Conservation (phyloP, 1,140 invertebrate genomes). For the Drosophila orosa region DNA sequence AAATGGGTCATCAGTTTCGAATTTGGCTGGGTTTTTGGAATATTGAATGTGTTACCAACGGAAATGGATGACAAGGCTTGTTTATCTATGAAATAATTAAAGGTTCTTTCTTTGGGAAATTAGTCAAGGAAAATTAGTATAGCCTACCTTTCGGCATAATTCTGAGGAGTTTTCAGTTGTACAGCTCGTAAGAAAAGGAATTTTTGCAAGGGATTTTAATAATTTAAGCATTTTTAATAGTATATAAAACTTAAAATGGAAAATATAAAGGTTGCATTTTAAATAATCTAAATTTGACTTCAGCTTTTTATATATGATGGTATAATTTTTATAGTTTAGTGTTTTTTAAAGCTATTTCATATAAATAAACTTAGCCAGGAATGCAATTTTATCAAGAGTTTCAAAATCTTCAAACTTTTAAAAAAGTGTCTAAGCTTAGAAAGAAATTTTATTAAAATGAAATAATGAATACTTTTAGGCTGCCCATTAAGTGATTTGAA, state of each 20-base stretch:
- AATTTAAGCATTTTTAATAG: neutral
- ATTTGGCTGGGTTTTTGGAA: constrained; percentile 1
- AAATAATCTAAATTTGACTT: too few species aligned
- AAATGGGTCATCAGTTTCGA: constrained; percentile 9
- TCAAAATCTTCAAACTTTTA: neutral
- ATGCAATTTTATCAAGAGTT: neutral
- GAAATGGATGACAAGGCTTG: neutral
- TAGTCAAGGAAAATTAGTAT: neutral
- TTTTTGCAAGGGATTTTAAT: neutral
- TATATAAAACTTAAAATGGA: neutral
- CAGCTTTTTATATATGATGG: too few species aligned
- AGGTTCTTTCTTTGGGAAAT: neutral
- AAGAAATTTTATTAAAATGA: neutral
- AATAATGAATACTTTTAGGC: neutral
- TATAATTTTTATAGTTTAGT: too few species aligned
- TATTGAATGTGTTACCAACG: neutral
- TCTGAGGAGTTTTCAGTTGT: neutral
- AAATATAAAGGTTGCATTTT: too few species aligned
- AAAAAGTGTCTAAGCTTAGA: neutral
- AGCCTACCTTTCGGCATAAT: neutral
- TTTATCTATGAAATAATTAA: neutral
- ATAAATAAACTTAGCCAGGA: too few species aligned
- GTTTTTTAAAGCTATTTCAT: too few species aligned
- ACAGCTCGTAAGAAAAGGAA: neutral
- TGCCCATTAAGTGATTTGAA: neutral